Percentiles rank a stretch among this genome's conserved stretches.
These are phyloP conservation scores for Microtus montanus DNA, from an alignment of 2,113 vertebrate species.

Conservation along the genomic window DNA sequence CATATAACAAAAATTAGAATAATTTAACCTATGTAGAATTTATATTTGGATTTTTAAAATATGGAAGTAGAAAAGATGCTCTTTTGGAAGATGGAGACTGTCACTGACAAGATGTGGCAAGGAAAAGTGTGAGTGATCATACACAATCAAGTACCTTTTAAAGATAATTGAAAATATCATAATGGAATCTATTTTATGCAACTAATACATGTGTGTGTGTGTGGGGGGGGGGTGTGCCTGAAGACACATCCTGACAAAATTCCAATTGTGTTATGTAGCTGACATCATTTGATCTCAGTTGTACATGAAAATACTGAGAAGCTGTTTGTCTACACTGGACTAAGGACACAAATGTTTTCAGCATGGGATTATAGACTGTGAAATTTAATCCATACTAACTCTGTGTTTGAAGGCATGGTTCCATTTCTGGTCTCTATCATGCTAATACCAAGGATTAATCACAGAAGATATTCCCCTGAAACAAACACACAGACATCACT, in stretches of 20 bases:
- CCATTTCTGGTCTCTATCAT: background rate
- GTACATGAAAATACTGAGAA: background rate
- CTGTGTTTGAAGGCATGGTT: background rate
- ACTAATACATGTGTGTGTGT: rapidly evolving
- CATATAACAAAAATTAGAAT: background rate
- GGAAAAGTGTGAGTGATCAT: background rate
- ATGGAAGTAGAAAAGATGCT: background rate
- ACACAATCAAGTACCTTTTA: too few species aligned
- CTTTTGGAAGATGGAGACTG: background rate
- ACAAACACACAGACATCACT: background rate
- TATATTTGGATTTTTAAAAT: background rate
- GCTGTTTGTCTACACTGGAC: background rate
- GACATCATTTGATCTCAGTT: background rate
- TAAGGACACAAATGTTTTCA: background rate
- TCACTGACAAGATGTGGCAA: rapidly evolving
- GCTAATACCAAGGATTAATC: background rate
- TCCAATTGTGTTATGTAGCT: background rate
- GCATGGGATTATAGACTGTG: background rate
- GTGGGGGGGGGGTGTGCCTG: too few species aligned
- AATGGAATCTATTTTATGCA: background rate
- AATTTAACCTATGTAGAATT: background rate
- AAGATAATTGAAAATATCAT: background rate
- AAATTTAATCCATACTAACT: background rate
- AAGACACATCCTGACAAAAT: background rate
- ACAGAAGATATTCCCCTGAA: background rate